Base-by-base conservation (phyloP, 53 echinoderm and acorn worm species). In the Echinarachnius parma region DNA sequence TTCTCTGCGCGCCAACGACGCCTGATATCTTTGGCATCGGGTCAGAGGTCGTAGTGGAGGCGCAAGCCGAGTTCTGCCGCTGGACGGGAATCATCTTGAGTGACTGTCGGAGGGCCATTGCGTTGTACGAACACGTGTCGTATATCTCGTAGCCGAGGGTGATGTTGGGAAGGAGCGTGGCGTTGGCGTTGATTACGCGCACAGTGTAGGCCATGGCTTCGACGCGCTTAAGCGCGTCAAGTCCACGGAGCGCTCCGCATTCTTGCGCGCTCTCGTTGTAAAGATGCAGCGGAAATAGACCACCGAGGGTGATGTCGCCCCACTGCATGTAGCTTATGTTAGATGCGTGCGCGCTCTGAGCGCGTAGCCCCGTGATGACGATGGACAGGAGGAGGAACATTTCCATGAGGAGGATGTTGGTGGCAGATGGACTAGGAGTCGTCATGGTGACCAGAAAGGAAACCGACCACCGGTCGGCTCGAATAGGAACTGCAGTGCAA, bases 191-290 rank as follows among this genome's bases (percentile, higher is more conserved):
- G 47, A 96, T 84, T 13, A 36, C 31, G 11, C 87, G 53, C 20
- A 96, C 83, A 24, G 88, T 82, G 66, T 56, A 96, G n/a, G 87
- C 91, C 85, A 96, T 91, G 4, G 96, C 96, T 55, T 96, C 96
- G 2, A 87, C 61, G 9, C 84, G 66, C 78, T 91, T 87, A 24
- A 96, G 55, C 9, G 90, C 84, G 2, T 67, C 77, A 13, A 96
- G 18, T 10, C 72, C 80, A 19, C 90, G 79, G 0, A 84, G 76
- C 14, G 24, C 31, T 1, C 87, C 91, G 57, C 96, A 96, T 20
- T 64, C 28, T 34, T 84, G 81, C 0, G 10, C 75, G 1, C 33
- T 79, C 28, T 96, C 87, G 35, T 96, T 46, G 45, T 96, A 96
- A 9, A 70, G 44, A 53, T 91, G 91, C 14, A 96, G 61, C 0